Conservation (phyloP, 2,888 invertebrate genomes). For the Exephanes ischioxanthus region DNA sequence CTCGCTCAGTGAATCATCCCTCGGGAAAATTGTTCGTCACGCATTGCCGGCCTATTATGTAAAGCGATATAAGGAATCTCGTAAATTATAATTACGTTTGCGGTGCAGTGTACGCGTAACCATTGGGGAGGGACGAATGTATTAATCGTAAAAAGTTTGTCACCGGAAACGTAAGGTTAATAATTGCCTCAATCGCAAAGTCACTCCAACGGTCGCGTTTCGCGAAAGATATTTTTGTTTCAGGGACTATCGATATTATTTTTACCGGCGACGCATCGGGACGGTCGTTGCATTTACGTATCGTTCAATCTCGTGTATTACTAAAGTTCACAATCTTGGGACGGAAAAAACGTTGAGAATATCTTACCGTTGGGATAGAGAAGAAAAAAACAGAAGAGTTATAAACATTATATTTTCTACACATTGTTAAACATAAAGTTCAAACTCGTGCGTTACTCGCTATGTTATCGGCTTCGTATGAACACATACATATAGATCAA, state of each 20-base stretch:
- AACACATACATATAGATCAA: background rate
- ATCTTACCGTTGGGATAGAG: background rate
- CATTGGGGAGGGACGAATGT: background rate
- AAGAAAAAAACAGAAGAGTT: background rate
- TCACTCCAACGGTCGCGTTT: slow-evolving; percentile 12
- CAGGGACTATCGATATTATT: slow-evolving; percentile 40
- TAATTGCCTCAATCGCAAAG: background rate
- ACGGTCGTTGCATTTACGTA: slow-evolving; percentile 48
- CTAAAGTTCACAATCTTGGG: slow-evolving; percentile 1
- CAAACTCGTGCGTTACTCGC: slow-evolving; percentile 13
- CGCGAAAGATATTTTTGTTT: slow-evolving; percentile 27
- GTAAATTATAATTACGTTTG: background rate
- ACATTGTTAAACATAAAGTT: slow-evolving; percentile 20
- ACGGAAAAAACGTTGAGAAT: background rate
- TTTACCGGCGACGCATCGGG: slow-evolving; percentile 6
- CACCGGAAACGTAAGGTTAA: background rate
- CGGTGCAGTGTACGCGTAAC: background rate
- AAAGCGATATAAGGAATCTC: slow-evolving; percentile 25
- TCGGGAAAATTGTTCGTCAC: slow-evolving; percentile 12
- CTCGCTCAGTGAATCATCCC: slow-evolving; percentile 45
- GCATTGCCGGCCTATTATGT: slow-evolving; percentile 1
- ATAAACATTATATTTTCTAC: slow-evolving; percentile 29
- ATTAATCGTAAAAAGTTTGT: slow-evolving; percentile 17
- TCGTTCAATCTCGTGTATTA: slow-evolving; percentile 32
- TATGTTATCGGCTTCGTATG: slow-evolving; percentile 42